Base-by-base conservation (phyloP, 2,113 vertebrate genomes). In the Marmota flaviventris region DNA sequence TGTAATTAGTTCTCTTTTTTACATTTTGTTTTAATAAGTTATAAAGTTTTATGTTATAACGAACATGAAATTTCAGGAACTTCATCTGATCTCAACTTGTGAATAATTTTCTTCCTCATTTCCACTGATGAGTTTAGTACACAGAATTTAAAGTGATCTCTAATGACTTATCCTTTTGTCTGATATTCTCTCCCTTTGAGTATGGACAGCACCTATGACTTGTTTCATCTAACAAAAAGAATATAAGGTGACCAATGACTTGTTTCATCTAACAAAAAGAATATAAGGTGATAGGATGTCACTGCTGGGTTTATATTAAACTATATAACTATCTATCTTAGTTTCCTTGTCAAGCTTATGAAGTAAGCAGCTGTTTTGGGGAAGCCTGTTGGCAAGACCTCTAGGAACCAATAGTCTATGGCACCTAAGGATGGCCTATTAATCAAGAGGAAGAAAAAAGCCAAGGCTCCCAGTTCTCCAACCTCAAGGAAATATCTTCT, bases 21-120 rank as follows among this genome's bases (percentile, higher is more conserved):
- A 48, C 0, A 42, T 86, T 86, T 82, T 69, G 4, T 85, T 94
- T 88, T 76, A 51, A 72, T 70, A 24, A 79, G 48, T 37, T n/a
- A 70, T 61, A 73, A 84, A 73, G 84, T 92, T 85, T 84, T 85
- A 75, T 69, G 72, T 85, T 81, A 88, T 69, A 29, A 81, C 51
- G 32, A 81, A 39, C 75, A 89, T 45, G 39, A 61, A 16, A n/a
- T 82, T 69, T 82, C 39, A 70, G 90, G 39, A 32, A 45, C 39
- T 94, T 92, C 25, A 86, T 27, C 32, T 48, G 3, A 76, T 89
- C n/a, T 96, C 39, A 85, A 89, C 20, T 65, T 92, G 12, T 89
- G 16, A 84, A 82, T 76, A 63, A 81, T 65, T 92, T 89, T 89
- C 51, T 81, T 51, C n/a, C 2, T 82, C 37, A 48, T 48, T 86